These are phyloP conservation scores for Henricia sp. DNA, from an alignment of 53 echinoderm and acorn worm genomes.

Conservation along the genomic window DNA sequence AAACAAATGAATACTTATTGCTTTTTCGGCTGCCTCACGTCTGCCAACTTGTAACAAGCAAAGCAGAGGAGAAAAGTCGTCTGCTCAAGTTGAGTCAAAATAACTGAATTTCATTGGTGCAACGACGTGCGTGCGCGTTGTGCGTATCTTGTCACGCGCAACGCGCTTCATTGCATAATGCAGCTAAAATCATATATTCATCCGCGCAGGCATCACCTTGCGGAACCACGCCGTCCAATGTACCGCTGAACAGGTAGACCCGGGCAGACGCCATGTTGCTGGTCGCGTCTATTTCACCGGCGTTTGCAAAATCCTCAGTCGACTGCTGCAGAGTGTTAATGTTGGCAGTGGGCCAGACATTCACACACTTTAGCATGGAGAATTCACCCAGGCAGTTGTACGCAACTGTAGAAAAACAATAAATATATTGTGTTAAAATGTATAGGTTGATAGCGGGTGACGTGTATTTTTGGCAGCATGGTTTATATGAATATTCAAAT, in stretches of 20 bases:
- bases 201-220: conserved; percentile 50
- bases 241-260: conserved; percentile 79
- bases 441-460: background rate
- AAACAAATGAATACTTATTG: no score
- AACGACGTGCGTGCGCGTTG: background rate
- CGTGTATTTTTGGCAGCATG: background rate
- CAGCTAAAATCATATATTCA: background rate
- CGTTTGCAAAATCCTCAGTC: conserved; percentile 34
- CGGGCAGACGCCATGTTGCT: conserved; percentile 59
- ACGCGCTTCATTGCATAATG: no score
- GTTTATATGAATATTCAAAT: background rate
- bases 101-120: background rate
- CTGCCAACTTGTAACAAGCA: no score
- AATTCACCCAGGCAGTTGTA: conserved; percentile 72
- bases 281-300: conserved; percentile 64
- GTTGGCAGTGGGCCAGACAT: conserved; percentile 60
- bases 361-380: background rate
- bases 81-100: no score
- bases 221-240: conserved; percentile 60
- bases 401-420: conserved; percentile 54
- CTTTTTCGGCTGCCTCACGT: no score
- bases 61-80: no score
- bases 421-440: background rate
- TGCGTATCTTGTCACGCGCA: no score
- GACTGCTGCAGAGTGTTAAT: conserved; percentile 57